A percentile compares a stretch with the other conserved stretches of the same genome.
Conservation (phyloP, 2,888 invertebrate genomes). For the Antheraea assamensis region DNA sequence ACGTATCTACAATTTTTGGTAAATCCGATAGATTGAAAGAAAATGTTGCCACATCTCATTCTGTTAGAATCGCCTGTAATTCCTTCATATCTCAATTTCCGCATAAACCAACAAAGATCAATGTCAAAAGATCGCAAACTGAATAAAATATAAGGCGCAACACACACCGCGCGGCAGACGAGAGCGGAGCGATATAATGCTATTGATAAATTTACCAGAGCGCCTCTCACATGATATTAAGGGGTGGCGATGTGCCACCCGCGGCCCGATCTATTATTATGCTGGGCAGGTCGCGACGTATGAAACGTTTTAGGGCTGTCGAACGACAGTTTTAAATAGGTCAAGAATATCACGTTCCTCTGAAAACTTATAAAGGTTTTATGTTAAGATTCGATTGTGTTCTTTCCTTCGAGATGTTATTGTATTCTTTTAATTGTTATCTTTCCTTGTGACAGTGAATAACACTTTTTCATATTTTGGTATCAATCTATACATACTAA, state of each 20-base stretch:
- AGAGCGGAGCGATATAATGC: constrained; percentile 66
- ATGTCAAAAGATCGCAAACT: constrained; percentile 61
- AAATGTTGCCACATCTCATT: neutral
- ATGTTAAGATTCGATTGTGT: neutral
- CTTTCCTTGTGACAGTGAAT: no score
- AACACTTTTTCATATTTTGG: no score
- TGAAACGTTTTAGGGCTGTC: constrained; percentile 62
- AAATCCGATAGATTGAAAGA: neutral
- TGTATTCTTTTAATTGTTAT: neutral
- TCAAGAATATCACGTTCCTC: neutral
- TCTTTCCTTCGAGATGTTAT: neutral
- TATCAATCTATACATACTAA: no score
- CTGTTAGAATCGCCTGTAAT: neutral
- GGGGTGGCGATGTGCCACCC: constrained; percentile 68
- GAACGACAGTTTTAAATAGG: constrained; percentile 25
- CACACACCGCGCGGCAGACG: constrained; percentile 39
- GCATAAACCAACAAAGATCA: constrained; percentile 52
- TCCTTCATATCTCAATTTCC: constrained; percentile 23
- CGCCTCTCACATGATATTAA: constrained; percentile 75
- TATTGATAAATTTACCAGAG: constrained; percentile 78
- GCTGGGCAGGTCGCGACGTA: constrained; percentile 72
- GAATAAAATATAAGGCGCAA: constrained; percentile 73
- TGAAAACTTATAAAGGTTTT: neutral
- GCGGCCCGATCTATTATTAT: constrained; percentile 75
- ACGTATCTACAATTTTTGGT: neutral